Conservation (phyloP, 2,888 invertebrate species). For the Sthenelais limicola region DNA sequence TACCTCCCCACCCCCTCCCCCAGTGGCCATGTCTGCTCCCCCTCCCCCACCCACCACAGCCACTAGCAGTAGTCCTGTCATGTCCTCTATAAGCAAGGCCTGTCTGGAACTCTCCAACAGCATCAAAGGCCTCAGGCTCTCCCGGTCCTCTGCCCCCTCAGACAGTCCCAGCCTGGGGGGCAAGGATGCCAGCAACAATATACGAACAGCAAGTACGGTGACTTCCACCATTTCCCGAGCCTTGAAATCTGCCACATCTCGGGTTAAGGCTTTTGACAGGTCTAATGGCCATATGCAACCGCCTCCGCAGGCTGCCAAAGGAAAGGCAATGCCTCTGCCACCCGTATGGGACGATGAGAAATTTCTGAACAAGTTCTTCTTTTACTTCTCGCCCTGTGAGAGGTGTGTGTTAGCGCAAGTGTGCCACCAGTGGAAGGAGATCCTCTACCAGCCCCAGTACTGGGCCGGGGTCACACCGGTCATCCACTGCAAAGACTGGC, state of each 20-base stretch:
- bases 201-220: conserved; percentile 41
- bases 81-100: conserved; percentile 70
- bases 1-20: conserved; percentile 1
- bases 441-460: conserved; percentile 88
- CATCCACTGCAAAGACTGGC: conserved; percentile 84
- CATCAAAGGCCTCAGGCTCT: conserved; percentile 67
- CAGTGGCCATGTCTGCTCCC: conserved; percentile 9
- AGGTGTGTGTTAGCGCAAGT: conserved; percentile 86
- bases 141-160: conserved; percentile 40
- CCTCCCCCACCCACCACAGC: conserved; percentile 10
- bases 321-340: neutral
- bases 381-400: conserved; percentile 77
- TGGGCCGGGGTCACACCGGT: conserved; percentile 91
- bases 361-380: conserved; percentile 87
- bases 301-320: neutral
- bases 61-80: conserved; percentile 44
- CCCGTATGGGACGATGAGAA: conserved; percentile 82
- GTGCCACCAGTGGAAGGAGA: conserved; percentile 89
- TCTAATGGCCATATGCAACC: conserved; percentile 38
- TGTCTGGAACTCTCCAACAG: conserved; percentile 72
- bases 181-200: conserved; percentile 30
- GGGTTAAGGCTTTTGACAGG: conserved; percentile 47
- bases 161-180: conserved; percentile 23
- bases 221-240: conserved; percentile 50
- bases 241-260: conserved; percentile 52